Evolutionary conservation across 2,888 invertebrate genomes (phyloP).

Genomic region (Notodonta ziczac): DNA sequence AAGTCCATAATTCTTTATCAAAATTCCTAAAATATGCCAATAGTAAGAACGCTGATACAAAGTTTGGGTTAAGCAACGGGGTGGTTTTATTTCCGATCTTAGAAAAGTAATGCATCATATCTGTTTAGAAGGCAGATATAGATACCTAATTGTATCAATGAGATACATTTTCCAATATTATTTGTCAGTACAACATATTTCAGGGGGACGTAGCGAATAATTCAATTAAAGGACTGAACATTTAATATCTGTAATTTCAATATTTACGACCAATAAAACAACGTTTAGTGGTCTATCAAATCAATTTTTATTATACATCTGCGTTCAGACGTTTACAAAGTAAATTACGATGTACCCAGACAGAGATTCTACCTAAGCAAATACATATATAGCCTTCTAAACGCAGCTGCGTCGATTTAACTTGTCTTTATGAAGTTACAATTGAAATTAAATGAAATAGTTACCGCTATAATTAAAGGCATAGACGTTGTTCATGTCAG

Average conservation of each 20-base stretch:
- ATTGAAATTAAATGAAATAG: neutral
- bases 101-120: too few species aligned
- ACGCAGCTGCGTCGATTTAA: too few species aligned
- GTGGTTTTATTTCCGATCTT: too few species aligned
- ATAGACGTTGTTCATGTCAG: neutral
- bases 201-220: slow-evolving; percentile 14
- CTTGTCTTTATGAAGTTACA: too few species aligned
- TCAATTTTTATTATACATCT: slow-evolving; percentile 31
- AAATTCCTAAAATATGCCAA: too few species aligned
- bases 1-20: too few species aligned
- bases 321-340: slow-evolving; percentile 28
- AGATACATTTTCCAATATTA: neutral
- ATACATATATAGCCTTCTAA: too few species aligned
- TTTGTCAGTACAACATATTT: neutral
- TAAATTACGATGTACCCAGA: neutral
- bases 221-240: slow-evolving; percentile 26
- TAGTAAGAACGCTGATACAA: too few species aligned
- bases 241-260: slow-evolving; percentile 35
- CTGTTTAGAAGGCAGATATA: too few species aligned
- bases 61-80: too few species aligned
- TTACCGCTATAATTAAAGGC: neutral
- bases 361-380: too few species aligned
- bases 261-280: slow-evolving; percentile 43
- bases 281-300: slow-evolving; percentile 40
- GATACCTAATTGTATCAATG: neutral